Evolutionary conservation across 1,140 invertebrate genomes (phyloP), one percentile per base, ranked within the genome.

Genomic region (Drosophila ogumai): DNA sequence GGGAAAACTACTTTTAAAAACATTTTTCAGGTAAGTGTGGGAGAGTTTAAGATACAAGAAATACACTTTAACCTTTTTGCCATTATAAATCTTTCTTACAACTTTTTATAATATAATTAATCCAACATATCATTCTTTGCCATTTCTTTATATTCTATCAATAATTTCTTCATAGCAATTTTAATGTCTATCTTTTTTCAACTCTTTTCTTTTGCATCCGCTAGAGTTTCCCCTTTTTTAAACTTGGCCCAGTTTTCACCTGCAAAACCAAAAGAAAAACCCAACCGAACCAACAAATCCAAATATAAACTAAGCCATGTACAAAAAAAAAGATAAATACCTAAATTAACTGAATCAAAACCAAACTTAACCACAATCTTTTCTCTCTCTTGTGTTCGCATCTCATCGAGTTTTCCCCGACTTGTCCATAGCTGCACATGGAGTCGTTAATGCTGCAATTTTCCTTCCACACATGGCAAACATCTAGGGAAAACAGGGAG

Each of bases 371-470:
- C 60, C 73, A 65, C 73, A 75, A 75, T 75, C 59, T 75, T 64
- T 75, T 56, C 59, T 41, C 57, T 63, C 25, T 49, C 19, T 52
- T 52, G 41, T 36, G 13, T 59, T 44, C 46, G 28, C 32, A 12
- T 71, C 19, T 52, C 55, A 49, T 59, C 40, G 34, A 65, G 65
- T 66, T 69, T 68, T 65, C 43, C 52, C 52, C 54, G 44, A 40
- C 59, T 40, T 38, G 56, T 63, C 64, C 74, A 74, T 60, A 59
- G 61, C 80, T 75, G 55, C 69, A 79, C 81, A 82, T 82, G 65
- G 75, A 75, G 81, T 82, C 65, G 81, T 82, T 82, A 84, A 82
- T 73, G 57, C 68, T 40, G 47, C 68, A 73, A 57, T 74, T 73
- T 74, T 72, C 71, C 68, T 22, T 73, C 68, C 68, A 74, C 67